Conservation (phyloP, 2,113 vertebrate genomes). For the Zeus faber region DNA sequence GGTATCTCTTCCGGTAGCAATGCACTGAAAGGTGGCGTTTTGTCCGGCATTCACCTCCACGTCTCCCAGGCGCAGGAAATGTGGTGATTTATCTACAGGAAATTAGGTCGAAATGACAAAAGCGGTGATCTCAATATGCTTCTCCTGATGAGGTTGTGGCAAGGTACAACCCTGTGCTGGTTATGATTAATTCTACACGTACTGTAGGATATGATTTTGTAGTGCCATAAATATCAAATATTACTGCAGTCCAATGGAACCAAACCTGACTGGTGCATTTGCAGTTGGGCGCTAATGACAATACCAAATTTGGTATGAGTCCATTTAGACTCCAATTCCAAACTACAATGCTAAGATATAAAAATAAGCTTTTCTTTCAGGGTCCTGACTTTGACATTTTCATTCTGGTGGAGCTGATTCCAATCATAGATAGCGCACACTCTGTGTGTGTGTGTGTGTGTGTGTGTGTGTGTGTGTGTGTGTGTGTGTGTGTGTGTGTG, state of each 20-base stretch:
- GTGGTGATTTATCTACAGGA: constrained; percentile 93
- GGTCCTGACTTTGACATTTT: constrained; percentile 53
- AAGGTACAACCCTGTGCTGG: not conserved
- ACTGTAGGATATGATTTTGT: too few relatives aligned
- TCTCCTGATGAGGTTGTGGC: not conserved
- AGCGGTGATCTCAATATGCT: too few relatives aligned
- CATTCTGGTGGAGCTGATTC: constrained; percentile 59
- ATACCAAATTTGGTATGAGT: constrained; percentile 36
- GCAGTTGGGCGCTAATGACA: constrained; percentile 40
- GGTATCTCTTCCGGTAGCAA: constrained; percentile 92
- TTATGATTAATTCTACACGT: not conserved
- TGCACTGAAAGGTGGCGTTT: constrained; percentile 98
- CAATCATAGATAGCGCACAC: constrained; percentile 60
- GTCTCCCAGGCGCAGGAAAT: constrained; percentile 95
- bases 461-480: not conserved
- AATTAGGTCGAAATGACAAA: constrained; percentile 15
- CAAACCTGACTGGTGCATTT: constrained; percentile 20
- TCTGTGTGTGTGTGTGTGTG: constrained; percentile 8
- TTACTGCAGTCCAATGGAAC: constrained; percentile 28
- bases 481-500: not conserved
- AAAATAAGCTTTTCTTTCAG: constrained; percentile 42
- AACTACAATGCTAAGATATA: constrained; percentile 26
- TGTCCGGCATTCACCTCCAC: constrained; percentile 99
- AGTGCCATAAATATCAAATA: too few relatives aligned
- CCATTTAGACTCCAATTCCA: constrained; percentile 21